Base-by-base conservation (phyloP, 2,888 invertebrate genomes). In the Trachelus troglodyta region DNA sequence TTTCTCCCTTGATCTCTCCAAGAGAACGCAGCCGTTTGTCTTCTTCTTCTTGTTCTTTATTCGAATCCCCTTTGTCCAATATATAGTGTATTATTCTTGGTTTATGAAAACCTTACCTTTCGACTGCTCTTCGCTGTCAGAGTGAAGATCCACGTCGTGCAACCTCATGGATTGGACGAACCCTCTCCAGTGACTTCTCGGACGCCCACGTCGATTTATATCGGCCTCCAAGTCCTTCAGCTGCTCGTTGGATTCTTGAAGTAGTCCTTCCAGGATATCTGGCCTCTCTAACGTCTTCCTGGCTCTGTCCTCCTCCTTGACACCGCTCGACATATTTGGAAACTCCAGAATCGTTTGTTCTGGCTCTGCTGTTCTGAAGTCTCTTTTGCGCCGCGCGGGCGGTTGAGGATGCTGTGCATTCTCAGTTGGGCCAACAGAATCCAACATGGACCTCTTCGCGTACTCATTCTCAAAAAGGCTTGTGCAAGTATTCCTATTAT, bases 141-240 rank as follows among this genome's bases (percentile, higher is more conserved):
- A 90, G 77, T 87, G 89, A 12, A 89, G 83, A 73, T 90, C 90
- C 0, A 86, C 88, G 40, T 90, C 89, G 78, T 89, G 87, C 12
- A 90, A 82, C 69, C 87, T 88, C 86, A 89, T 88, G 1, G 90
- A 89, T 74, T 89, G 89, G 23, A 90, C 88, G 80, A 90, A 88
- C 31, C 89, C 89, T 73, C 87, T 82, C 89, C 89, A 89, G 75
- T 89, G 87, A 71, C 84, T 88, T 37, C 89, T 80, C 6, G 88
- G 84, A 56, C 88, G 84, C 69, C 86, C 84, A n/a, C 84, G 82
- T 31, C 80, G 83, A 75, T 80, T 78, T 33, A 88, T 79, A 77
- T 90, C 89, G n/a, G 79, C 80, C 68, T 85, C 85, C 76, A 89
- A 78, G 69, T 88, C 84, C 37, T 85, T 87, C 81, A 90, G 75